Evolutionary conservation across 2,888 invertebrate genomes (phyloP), one percentile per base, ranked within the genome.

Genomic region (Orchestes rusci): DNA sequence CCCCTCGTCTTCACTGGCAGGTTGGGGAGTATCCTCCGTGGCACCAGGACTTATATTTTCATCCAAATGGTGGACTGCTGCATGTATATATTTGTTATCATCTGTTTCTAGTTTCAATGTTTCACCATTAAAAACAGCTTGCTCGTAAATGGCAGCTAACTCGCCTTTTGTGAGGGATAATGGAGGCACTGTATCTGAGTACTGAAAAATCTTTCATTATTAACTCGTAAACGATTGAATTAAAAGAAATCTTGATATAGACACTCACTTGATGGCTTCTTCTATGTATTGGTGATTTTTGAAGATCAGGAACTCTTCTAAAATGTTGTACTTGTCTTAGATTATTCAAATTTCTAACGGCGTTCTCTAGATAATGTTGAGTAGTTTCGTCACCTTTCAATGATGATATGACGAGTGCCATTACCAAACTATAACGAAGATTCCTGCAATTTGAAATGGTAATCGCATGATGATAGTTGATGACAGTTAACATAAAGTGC

Each of bases 111-210:
- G 52, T 46, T 64, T 62, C 7, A 66, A 54, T 1, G 65, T 62
- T 36, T 66, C 60, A 2, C 67, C 66, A 51, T 65, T 64, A 8
- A 59, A 51, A 7, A 73, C 53, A 2, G 73, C 73, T 28, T 68
- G 64, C 48, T 73, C 67, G 51, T 74, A 75, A 33, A 74, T 54
- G 1, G 70, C 62, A 2, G 70, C 64, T 5, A 74, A 57, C 56
- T 74, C 71, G 2, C 68, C 65, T 53, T 62, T 62, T 1, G 62
- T 62, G 20, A 63, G 46, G 16, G 57, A 50, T 29, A 62, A 47
- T 18, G 62, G 58, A 16, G 62, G 62, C 3, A 55, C 55, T 44
- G 37, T 45, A 1, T 43, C 43, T 2, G 31, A 10, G 10, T 36
- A 30, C 43, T 43, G 13, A 28, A 41, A 40, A 31, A 23, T 23